A percentile compares a stretch with the other conserved stretches of the same genome.
Conservation (phyloP, 2,113 vertebrate species). For the Phaethornis superciliosus region DNA sequence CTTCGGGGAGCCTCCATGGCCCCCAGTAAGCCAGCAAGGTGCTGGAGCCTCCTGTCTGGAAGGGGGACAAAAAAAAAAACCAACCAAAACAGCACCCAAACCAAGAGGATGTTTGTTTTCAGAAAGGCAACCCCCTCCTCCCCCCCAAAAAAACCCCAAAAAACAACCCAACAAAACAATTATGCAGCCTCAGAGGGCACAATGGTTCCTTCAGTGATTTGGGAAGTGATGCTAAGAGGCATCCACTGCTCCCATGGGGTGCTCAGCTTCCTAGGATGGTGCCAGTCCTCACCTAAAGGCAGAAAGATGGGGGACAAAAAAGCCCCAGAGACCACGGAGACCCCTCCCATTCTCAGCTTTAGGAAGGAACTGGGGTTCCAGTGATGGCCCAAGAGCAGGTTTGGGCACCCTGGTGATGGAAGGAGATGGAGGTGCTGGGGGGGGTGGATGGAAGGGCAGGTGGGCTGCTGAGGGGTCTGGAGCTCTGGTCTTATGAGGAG, state of each 20-base stretch:
- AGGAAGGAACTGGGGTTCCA: background rate
- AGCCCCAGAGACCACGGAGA: accelerated
- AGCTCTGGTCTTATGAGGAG: too few species aligned
- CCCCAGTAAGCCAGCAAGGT: accelerated
- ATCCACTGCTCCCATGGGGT: background rate
- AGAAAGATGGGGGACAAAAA: background rate
- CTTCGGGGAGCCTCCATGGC: too few species aligned
- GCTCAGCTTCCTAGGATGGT: background rate
- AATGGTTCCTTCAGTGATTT: background rate
- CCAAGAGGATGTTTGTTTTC: background rate
- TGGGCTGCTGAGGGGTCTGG: too few species aligned
- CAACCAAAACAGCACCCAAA: background rate
- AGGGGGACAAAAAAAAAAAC: too few species aligned
- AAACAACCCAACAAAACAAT: background rate
- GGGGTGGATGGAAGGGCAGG: too few species aligned
- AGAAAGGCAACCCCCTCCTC: background rate
- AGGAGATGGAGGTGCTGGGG: too few species aligned
- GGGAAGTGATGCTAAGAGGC: background rate
- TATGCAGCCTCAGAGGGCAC: background rate
- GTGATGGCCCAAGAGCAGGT: too few species aligned
- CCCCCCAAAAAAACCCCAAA: too few species aligned
- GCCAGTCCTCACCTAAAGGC: background rate
- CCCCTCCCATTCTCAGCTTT: background rate
- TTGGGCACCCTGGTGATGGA: too few species aligned
- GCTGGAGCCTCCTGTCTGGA: background rate